Conservation (phyloP, 1,140 invertebrate species). For the Diabrotica virgifera region DNA sequence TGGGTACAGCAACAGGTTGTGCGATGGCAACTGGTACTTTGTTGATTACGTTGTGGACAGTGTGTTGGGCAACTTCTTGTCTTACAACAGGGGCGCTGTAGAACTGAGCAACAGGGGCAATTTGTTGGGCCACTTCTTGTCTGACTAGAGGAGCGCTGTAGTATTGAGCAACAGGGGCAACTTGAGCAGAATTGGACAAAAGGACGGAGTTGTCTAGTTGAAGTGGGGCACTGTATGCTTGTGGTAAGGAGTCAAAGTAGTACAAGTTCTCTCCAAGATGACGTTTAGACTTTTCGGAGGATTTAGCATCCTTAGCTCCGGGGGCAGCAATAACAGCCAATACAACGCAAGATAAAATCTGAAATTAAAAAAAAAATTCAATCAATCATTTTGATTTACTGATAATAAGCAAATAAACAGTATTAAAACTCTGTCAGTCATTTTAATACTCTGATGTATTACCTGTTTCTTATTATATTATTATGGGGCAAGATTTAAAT, state of each 20-base stretch:
- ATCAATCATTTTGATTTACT: too few species aligned
- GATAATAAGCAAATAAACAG: too few species aligned
- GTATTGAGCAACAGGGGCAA: too few species aligned
- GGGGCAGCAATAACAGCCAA: background rate
- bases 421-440: too few species aligned
- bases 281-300: conserved; percentile 18
- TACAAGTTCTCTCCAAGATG: background rate
- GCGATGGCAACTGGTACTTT: conserved; percentile 41
- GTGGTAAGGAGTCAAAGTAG: background rate
- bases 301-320: background rate
- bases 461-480: too few species aligned
- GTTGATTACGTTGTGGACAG: conserved; percentile 26
- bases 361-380: background rate
- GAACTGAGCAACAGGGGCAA: conserved; percentile 13
- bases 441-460: too few species aligned
- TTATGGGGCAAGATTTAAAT: too few species aligned
- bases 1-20: conserved; percentile 30
- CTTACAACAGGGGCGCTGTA: too few species aligned
- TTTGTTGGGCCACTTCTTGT: conserved; percentile 8
- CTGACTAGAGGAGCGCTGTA: too few species aligned
- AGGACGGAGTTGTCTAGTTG: too few species aligned
- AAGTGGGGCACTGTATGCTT: background rate
- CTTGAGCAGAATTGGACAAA: too few species aligned
- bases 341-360: background rate
- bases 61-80: conserved; percentile 9